Percentiles rank a stretch among this genome's conserved stretches.
Evolutionary conservation across 1,140 invertebrate genomes (phyloP).

Genomic region (Drosophila hydei): DNA sequence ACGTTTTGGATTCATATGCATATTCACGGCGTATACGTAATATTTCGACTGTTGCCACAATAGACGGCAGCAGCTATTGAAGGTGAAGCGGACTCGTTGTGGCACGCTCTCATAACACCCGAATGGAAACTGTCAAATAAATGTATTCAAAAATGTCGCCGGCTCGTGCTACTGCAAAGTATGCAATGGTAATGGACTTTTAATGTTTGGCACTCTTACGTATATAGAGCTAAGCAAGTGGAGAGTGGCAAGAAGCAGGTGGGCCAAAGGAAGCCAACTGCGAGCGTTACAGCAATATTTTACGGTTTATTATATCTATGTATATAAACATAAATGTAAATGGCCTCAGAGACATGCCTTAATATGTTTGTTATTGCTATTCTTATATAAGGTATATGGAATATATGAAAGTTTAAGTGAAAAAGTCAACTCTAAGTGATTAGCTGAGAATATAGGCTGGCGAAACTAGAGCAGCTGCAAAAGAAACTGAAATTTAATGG

Average conservation of each 20-base stretch:
- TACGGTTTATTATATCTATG: neutral
- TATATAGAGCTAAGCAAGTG: constrained; percentile 17
- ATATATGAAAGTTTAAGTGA: too few relatives aligned
- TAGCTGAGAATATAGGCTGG: too few relatives aligned
- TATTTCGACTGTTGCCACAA: constrained; percentile 40
- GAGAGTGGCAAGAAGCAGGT: neutral
- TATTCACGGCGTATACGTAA: constrained; percentile 54
- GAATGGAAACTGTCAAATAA: constrained; percentile 59
- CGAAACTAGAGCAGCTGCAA: too few relatives aligned
- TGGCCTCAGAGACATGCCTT: neutral
- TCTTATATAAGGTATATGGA: too few relatives aligned
- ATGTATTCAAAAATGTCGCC: constrained; percentile 62
- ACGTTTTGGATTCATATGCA: constrained; percentile 36
- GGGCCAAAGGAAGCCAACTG: neutral
- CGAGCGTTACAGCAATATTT: constrained; percentile 24
- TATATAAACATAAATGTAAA: constrained; percentile 10
- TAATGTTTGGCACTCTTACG: constrained; percentile 62
- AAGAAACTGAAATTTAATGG: too few relatives aligned
- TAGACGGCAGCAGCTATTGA: neutral
- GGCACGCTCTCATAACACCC: constrained; percentile 38
- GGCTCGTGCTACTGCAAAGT: constrained; percentile 49
- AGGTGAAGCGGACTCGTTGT: too few relatives aligned
- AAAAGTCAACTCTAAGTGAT: too few relatives aligned
- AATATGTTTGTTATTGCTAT: neutral
- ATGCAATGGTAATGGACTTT: constrained; percentile 71